Conservation (phyloP, 2,113 vertebrate species). For the Corapipo altera region DNA sequence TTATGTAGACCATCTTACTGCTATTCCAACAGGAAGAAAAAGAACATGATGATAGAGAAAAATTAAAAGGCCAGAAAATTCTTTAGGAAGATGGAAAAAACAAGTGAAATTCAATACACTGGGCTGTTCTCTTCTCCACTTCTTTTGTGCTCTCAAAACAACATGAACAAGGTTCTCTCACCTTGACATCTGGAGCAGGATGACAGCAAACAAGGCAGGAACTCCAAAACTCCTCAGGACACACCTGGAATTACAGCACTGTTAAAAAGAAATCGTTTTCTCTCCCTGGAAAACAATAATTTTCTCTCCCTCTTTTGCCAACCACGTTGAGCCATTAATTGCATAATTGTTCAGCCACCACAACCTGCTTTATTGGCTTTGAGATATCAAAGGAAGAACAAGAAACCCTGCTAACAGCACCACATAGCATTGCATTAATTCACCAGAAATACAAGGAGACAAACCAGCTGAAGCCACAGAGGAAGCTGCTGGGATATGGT, state of each 20-base stretch:
- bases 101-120: constrained; percentile 3
- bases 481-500: neutral
- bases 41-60: neutral
- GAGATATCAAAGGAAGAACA: constrained; percentile 25
- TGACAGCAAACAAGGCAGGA: constrained; percentile 31
- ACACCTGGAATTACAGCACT: constrained; percentile 10
- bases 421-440: constrained; percentile 25
- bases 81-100: neutral
- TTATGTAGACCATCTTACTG: neutral
- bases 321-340: constrained; percentile 7
- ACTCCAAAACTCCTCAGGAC: neutral
- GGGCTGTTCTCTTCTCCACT: neutral
- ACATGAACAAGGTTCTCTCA: neutral
- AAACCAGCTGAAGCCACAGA: neutral
- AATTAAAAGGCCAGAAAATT: neutral
- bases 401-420: constrained; percentile 20
- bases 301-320: constrained; percentile 24
- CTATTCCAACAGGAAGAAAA: neutral
- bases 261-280: neutral
- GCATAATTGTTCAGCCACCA: constrained; percentile 20
- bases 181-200: neutral
- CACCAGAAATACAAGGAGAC: neutral
- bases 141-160: neutral
- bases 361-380: neutral
- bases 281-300: constrained; percentile 2